Conservation (phyloP, 2,113 vertebrate genomes). For the Alaudala cheleensis region DNA sequence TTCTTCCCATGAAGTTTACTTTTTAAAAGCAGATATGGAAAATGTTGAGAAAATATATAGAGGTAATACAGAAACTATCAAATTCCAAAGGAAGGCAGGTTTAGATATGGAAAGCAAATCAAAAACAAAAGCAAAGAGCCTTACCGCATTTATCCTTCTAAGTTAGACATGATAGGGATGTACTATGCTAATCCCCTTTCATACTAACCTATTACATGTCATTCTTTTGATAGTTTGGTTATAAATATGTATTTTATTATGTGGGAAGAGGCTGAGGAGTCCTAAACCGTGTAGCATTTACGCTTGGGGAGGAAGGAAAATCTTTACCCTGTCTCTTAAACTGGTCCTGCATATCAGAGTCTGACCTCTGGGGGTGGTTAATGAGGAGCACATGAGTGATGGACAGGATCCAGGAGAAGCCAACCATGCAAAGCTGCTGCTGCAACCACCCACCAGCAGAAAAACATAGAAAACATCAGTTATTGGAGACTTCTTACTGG, state of each 20-base stretch:
- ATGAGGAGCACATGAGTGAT: background rate
- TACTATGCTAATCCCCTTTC: rapidly evolving
- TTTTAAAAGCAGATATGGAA: background rate
- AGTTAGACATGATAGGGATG: background rate
- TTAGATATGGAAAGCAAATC: background rate
- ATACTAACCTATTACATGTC: rapidly evolving
- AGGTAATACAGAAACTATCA: background rate
- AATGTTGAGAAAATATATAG: background rate
- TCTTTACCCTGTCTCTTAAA: background rate
- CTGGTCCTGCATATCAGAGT: background rate
- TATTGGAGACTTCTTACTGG: background rate
- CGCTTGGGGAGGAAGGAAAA: background rate
- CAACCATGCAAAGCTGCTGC: background rate
- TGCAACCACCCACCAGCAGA: background rate
- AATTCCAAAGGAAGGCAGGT: background rate
- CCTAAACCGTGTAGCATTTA: background rate
- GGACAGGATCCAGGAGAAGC: background rate
- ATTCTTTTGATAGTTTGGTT: background rate
- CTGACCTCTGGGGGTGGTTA: background rate
- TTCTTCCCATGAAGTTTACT: background rate
- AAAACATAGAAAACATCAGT: background rate
- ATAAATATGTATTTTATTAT: background rate
- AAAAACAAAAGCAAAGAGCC: rapidly evolving
- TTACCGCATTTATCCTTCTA: background rate
- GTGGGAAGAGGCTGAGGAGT: background rate